Evolutionary conservation across 2,888 invertebrate species (phyloP), one percentile per base, ranked within the genome.

Genomic region (Desoria tigrina): DNA sequence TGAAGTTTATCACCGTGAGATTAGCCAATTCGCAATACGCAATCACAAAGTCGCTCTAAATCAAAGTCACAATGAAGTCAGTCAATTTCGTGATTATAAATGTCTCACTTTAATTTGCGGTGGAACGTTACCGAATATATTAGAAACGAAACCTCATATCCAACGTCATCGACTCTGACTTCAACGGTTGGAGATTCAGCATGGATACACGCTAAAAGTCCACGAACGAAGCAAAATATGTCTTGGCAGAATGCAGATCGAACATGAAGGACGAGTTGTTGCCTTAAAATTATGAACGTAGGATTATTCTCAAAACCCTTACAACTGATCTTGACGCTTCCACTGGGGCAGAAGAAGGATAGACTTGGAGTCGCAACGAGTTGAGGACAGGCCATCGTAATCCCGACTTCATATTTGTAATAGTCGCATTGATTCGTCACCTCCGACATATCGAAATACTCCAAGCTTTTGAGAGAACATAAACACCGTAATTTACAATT

Each of bases 371-470:
- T 73, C 11, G 62, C 61, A n/a, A 66, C 58, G 7, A 73, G 21
- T 3, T 64, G 55, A 7, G 68, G 69, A 63, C 73, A 73, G 14
- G 71, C 73, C 39, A 60, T 39, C 42, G 24, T 42, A 18, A 67
- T 66, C 42, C 7, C 55, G n/a, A 2, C n/a, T 54, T 27, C 32
- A n/a, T 24, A 51, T 14, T 26, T 14, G 24, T 18, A 21, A 28
- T 23, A 49, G n/a, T 24, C 49, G 23, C 2, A 27, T 6, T 3
- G 42, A 28, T 21, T 24, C 14, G 32, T 42, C 1, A 61, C 51
- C 11, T 67, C 59, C 1, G 71, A 71, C n/a, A 71, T 63, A 49
- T 73, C 73, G 16, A 73, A 63, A 55, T 73, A 71, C 42, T 65
- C 63, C 50, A 68, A 54, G 2, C 70, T 68, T n/a, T n/a, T n/a